Percentiles rank a stretch among this genome's conserved stretches.
These are phyloP conservation scores for Octodonta nipae DNA, from an alignment of 2,888 invertebrate species.

Conservation along the genomic window DNA sequence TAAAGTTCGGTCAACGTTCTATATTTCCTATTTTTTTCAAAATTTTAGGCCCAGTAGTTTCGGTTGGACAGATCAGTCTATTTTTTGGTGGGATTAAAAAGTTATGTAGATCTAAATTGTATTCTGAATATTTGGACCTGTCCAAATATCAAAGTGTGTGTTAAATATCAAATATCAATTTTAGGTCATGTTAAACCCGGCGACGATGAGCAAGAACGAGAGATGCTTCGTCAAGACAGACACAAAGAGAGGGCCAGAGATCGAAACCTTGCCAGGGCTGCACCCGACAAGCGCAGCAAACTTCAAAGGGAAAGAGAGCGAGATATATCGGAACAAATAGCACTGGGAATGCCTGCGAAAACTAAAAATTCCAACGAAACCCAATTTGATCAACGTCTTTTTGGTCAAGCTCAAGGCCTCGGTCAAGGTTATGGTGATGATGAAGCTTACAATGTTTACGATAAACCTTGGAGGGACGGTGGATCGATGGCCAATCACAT, in stretches of 20 bases:
- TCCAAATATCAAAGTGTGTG: too few relatives aligned
- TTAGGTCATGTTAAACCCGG: too few relatives aligned
- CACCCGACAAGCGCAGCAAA: conserved; percentile 85
- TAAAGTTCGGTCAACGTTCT: too few relatives aligned
- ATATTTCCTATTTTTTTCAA: too few relatives aligned
- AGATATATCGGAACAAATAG: conserved; percentile 97
- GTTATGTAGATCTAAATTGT: too few relatives aligned
- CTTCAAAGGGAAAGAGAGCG: conserved; percentile 82
- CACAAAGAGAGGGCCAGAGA: conserved; percentile 87
- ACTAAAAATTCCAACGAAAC: conserved; percentile 52
- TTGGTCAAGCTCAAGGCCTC: conserved; percentile 87
- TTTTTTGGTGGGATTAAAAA: too few relatives aligned
- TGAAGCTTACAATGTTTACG: conserved; percentile 94
- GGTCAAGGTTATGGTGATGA: conserved; percentile 85
- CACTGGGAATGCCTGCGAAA: conserved; percentile 84
- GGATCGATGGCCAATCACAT: conserved; percentile 77
- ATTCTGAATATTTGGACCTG: too few relatives aligned
- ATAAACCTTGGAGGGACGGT: conserved; percentile 92
- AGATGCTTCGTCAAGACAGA: conserved; percentile 74
- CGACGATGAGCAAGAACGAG: conserved; percentile 68
- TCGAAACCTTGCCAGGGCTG: conserved; percentile 81
- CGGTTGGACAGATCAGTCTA: too few relatives aligned
- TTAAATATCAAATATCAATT: too few relatives aligned
- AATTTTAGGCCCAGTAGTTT: too few relatives aligned
- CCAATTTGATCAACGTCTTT: conserved; percentile 88